These are phyloP conservation scores for Philotrypesis tridentata DNA, from an alignment of 1,140 invertebrate species.

Conservation along the genomic window DNA sequence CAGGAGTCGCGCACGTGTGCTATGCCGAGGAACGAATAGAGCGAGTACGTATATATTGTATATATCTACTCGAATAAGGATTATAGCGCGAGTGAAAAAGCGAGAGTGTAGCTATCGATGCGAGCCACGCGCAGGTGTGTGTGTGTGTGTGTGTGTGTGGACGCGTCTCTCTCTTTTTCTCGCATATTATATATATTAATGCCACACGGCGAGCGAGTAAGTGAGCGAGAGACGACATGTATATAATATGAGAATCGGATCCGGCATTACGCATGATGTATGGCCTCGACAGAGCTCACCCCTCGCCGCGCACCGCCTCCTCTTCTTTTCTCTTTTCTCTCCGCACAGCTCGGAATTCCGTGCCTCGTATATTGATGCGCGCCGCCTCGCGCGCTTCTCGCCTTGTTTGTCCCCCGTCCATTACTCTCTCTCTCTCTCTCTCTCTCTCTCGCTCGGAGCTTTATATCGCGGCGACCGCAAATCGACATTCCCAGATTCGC, in stretches of 20 bases:
- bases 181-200: slow-evolving; percentile 7
- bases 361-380: slow-evolving; percentile 71
- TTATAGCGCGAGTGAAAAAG: slow-evolving; percentile 49
- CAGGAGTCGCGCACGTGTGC: slow-evolving; percentile 12
- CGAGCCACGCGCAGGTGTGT: slow-evolving; percentile 47
- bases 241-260: slow-evolving; percentile 72
- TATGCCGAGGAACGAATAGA: slow-evolving; percentile 53
- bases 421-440: not conserved
- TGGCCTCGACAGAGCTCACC: slow-evolving; percentile 58
- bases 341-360: slow-evolving; percentile 61
- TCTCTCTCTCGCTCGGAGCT: not conserved
- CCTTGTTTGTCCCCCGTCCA: not conserved
- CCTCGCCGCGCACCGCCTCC: slow-evolving; percentile 33
- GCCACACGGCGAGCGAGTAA: not conserved
- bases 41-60: slow-evolving; percentile 56
- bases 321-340: not conserved
- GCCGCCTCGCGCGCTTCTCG: slow-evolving; percentile 44
- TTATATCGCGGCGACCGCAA: slow-evolving; percentile 26
- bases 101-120: slow-evolving; percentile 58
- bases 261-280: slow-evolving; percentile 72
- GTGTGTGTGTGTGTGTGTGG: no score
- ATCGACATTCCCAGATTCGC: slow-evolving; percentile 15
- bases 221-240: slow-evolving; percentile 51
- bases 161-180: no score
- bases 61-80: slow-evolving; percentile 49